Evolutionary conservation across 2,113 vertebrate species (phyloP).

Genomic region (Lepidothrix coronata): DNA sequence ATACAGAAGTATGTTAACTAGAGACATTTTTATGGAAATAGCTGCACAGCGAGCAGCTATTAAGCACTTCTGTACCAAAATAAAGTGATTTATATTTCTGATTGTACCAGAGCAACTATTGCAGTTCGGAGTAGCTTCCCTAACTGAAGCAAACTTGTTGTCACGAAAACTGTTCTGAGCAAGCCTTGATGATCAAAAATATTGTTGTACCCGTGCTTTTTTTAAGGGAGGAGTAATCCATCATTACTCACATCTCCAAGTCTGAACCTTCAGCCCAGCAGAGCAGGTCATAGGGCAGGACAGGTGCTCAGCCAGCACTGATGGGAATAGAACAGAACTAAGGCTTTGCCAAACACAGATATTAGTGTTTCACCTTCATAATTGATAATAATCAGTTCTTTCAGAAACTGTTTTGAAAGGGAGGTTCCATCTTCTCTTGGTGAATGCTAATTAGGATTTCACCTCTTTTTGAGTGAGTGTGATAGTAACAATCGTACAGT

Average conservation of each 20-base stretch:
- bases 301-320: neutral
- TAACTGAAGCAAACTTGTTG: neutral
- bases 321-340: neutral
- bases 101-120: neutral
- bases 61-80: neutral
- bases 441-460: neutral
- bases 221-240: neutral
- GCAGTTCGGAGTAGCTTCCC: neutral
- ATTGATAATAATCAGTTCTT: neutral
- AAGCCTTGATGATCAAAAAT: neutral
- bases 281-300: neutral
- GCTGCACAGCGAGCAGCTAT: neutral
- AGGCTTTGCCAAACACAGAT: neutral
- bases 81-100: neutral
- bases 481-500: neutral
- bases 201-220: neutral
- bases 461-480: neutral
- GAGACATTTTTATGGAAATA: neutral
- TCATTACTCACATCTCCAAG: fast-evolving
- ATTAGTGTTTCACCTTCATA: neutral
- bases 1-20: neutral
- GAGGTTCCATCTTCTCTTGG: neutral
- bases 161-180: neutral
- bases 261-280: neutral
- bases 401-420: neutral